These are phyloP conservation scores for Oceanodroma tethys DNA, from an alignment of 2,113 vertebrate species.

Conservation along the genomic window DNA sequence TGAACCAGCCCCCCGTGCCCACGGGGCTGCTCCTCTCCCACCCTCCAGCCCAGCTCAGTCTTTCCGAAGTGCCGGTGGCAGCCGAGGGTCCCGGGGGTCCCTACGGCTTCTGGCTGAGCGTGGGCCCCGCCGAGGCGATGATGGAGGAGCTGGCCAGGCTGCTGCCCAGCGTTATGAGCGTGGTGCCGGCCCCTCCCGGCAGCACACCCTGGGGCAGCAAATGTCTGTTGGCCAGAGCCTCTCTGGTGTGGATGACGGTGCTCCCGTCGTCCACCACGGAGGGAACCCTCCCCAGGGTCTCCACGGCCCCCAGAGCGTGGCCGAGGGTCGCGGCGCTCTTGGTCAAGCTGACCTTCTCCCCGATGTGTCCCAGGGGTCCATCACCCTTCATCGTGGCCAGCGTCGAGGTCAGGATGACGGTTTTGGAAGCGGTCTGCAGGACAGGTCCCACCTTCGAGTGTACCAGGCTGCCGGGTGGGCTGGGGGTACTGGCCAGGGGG, in stretches of 20 bases:
- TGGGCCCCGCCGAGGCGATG: background rate
- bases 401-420: background rate
- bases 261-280: constrained; percentile 43
- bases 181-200: background rate
- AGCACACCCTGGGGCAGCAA: constrained; percentile 21
- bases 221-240: constrained; percentile 18
- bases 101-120: background rate
- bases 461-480: background rate
- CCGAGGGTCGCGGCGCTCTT: background rate
- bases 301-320: background rate
- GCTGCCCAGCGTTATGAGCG: background rate
- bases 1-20: background rate
- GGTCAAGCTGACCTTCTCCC: background rate
- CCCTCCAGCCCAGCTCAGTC: fast-evolving
- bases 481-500: background rate
- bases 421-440: constrained; percentile 46
- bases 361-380: background rate
- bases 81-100: background rate
- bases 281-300: constrained; percentile 56
- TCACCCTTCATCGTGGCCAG: background rate
- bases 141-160: background rate
- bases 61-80: background rate
- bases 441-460: constrained; percentile 8
- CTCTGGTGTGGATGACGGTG: constrained; percentile 12
- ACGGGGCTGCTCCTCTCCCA: background rate